phyloP scores from a whole-genome alignment of 2,888 invertebrate genomes.

The Julus scanicus region DNA sequence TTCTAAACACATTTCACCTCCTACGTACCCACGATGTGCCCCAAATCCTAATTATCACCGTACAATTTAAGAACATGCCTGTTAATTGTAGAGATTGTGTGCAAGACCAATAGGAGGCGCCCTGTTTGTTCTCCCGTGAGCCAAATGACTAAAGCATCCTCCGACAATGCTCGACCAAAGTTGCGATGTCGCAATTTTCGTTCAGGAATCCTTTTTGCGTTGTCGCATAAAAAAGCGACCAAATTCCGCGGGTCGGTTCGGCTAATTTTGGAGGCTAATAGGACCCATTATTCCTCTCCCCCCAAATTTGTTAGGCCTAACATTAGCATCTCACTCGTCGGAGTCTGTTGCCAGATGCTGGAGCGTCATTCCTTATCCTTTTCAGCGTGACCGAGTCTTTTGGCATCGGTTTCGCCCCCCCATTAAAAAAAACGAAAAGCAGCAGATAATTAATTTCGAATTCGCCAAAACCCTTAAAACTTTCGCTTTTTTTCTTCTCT shows the following conservation, averaged over 20 bases:
- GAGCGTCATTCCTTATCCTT: not conserved
- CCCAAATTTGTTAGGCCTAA: slow-evolving; percentile 25
- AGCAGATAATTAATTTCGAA: slow-evolving; percentile 20
- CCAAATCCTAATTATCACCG: no score
- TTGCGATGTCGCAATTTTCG: not conserved
- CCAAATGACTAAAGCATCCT: not conserved
- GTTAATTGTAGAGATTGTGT: no score
- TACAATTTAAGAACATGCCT: no score
- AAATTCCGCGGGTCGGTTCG: not conserved
- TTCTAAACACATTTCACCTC: no score
- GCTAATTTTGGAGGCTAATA: slow-evolving; percentile 33
- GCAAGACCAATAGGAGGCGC: no score
- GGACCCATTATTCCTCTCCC: slow-evolving; percentile 33
- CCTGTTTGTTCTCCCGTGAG: not conserved
- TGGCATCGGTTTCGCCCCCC: not conserved
- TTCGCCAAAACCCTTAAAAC: slow-evolving; percentile 1
- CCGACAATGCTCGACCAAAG: not conserved
- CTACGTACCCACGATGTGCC: no score
- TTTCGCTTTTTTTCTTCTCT: not conserved
- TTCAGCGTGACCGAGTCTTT: slow-evolving; percentile 15
- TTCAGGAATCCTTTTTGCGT: not conserved
- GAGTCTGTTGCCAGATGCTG: not conserved
- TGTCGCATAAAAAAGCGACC: not conserved
- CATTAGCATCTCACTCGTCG: not conserved
- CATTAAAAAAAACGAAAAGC: not conserved